A percentile compares a stretch with the other conserved stretches of the same genome.
phyloP scores from a whole-genome alignment of 2,797 vertebrate genomes.

The Sylvia borin region DNA sequence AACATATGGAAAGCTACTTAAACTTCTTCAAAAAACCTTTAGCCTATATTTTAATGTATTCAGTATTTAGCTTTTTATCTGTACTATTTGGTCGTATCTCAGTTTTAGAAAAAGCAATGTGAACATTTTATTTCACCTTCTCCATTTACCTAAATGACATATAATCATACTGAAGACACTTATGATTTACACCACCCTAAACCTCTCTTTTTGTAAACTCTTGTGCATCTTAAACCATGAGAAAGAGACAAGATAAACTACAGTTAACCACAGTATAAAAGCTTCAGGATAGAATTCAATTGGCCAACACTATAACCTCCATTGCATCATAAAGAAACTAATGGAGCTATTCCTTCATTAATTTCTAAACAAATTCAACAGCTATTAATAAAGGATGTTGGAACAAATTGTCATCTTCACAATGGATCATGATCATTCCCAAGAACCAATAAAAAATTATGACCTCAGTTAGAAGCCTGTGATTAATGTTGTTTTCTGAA shows the following conservation, averaged over 20 bases:
- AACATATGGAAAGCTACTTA: background rate
- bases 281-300: background rate
- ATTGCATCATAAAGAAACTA: background rate
- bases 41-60: background rate
- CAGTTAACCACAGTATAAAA: background rate
- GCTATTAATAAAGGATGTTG: background rate
- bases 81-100: background rate
- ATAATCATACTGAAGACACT: background rate
- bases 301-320: background rate
- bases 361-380: background rate
- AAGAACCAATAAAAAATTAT: background rate
- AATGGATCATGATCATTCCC: background rate
- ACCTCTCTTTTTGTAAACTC: background rate
- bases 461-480: background rate
- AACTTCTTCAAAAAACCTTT: background rate
- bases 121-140: background rate
- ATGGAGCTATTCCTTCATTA: background rate
- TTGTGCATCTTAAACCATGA: background rate
- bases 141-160: background rate
- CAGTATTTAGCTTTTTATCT: background rate
- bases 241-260: background rate
- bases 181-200: background rate
- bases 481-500: background rate
- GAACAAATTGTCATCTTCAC: background rate
- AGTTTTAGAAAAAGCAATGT: background rate